phyloP scores from a whole-genome alignment of 2,797 vertebrate genomes.

The Microctenopoma steveboyesi region DNA sequence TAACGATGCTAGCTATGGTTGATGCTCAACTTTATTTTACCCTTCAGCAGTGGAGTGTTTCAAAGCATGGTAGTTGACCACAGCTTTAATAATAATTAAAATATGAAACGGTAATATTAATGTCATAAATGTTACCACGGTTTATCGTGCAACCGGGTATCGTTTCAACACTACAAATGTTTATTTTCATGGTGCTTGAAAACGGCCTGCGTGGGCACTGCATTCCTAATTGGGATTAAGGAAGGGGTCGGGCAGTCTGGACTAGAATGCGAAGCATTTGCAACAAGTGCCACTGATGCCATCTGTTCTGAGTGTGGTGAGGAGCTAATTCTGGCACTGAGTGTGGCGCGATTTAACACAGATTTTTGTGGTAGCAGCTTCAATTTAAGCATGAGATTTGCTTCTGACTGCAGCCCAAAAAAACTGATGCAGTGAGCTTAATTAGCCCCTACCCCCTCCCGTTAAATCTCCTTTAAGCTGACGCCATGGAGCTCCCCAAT shows the following conservation, averaged over 20 bases:
- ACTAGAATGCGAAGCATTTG: conserved; percentile 84
- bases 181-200: conserved; percentile 75
- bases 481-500: conserved; percentile 63
- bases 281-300: conserved; percentile 76
- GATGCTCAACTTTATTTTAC: no score
- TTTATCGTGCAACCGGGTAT: no score
- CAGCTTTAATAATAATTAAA: no score
- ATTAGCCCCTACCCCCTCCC: conserved; percentile 45
- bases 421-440: conserved; percentile 55
- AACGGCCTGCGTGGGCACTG: conserved; percentile 77
- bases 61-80: no score
- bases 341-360: conserved; percentile 75
- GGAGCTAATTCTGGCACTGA: conserved; percentile 84
- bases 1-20: no score
- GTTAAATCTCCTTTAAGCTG: conserved; percentile 66
- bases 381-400: conserved; percentile 58
- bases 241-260: conserved; percentile 81
- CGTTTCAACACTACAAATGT: conserved; percentile 27
- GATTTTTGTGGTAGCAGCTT: conserved; percentile 72
- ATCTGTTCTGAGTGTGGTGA: conserved; percentile 82
- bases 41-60: no score
- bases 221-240: conserved; percentile 89
- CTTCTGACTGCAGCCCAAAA: conserved; percentile 47
- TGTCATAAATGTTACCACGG: no score
- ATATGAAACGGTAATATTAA: no score